phyloP scores from a whole-genome alignment of 2,113 vertebrate genomes.

The Alouatta palliata region DNA sequence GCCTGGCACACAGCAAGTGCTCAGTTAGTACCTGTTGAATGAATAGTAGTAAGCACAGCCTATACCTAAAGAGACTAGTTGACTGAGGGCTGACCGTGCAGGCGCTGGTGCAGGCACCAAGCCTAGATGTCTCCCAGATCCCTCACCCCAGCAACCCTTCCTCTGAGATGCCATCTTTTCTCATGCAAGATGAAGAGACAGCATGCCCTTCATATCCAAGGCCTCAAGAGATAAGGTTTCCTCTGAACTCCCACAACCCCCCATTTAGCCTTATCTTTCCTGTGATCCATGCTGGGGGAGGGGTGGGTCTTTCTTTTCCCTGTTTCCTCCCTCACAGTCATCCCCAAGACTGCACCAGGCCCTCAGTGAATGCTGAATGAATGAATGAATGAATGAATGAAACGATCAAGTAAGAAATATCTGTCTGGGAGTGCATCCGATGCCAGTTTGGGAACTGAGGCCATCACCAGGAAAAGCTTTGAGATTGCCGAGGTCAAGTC shows the following conservation, averaged over 20 bases:
- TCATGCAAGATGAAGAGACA: neutral
- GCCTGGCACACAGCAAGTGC: neutral
- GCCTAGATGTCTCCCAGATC: neutral
- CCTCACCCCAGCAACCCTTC: neutral
- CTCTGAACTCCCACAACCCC: neutral
- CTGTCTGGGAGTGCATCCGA: neutral
- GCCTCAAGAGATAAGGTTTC: slow-evolving; percentile 27
- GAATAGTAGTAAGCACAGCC: too few species aligned
- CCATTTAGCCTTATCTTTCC: neutral
- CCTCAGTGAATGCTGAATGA: neutral
- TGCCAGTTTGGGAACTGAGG: neutral
- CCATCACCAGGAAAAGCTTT: neutral
- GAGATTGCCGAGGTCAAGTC: neutral
- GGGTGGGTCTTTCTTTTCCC: neutral
- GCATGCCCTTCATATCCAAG: neutral
- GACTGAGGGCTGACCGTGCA: neutral
- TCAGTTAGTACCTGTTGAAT: neutral
- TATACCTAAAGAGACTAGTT: neutral
- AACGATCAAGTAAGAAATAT: fast-evolving
- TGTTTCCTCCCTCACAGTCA: neutral
- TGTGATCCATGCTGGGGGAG: neutral
- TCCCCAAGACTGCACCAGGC: neutral
- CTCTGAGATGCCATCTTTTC: slow-evolving; percentile 8
- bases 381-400: neutral
- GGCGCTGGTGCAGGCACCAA: neutral